Base-by-base conservation (phyloP, 2,113 vertebrate genomes). In the Vimba vimba region DNA sequence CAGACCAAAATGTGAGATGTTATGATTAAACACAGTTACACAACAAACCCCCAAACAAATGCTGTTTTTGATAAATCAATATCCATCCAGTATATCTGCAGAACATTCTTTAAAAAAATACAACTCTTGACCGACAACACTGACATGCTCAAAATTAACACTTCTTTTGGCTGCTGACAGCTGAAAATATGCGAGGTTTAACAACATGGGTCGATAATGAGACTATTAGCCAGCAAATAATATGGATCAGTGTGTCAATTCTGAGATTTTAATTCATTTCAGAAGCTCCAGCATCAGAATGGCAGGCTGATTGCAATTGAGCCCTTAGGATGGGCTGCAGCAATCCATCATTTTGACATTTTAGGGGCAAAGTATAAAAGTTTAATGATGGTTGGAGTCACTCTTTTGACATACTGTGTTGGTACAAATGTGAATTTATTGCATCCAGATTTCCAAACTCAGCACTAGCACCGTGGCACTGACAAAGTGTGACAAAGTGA, bases 1-100 rank as follows among this genome's bases (percentile, higher is more conserved):
- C 43, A 27, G 60, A 57, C 43, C 30, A 85, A 43, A 86, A 6
- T 25, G n/a, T 45, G 47, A 78, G 15, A 84, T 43, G 25, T 10
- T 62, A 12, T 8, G 23, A 74, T 62, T 45, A 82, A 79, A 59
- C 21, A 64, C 8, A 25, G 33, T n/a, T 52, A 64, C 45, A 76
- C 71, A 83, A 86, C 62, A 81, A 80, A 47, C 13, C 17, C 23
- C 36, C 78, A 82, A 89, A 82, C 85, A 90, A 81, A 39, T 6
- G 6, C 21, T 36, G 5, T 62, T 86, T 81, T 64, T 77, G 79
- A 88, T 57, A 84, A 19, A 47, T 33, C 13, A 45, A 57, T 66
- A 50, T 81, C 84, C 60, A 69, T 81, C 86, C 52, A 69, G 2
- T 8, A n/a, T 43, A 45, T 50, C 36, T 74, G n/a, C 52, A 62